Evolutionary conservation across 1,140 invertebrate species (phyloP).

Genomic region (Heliconius hermathena): DNA sequence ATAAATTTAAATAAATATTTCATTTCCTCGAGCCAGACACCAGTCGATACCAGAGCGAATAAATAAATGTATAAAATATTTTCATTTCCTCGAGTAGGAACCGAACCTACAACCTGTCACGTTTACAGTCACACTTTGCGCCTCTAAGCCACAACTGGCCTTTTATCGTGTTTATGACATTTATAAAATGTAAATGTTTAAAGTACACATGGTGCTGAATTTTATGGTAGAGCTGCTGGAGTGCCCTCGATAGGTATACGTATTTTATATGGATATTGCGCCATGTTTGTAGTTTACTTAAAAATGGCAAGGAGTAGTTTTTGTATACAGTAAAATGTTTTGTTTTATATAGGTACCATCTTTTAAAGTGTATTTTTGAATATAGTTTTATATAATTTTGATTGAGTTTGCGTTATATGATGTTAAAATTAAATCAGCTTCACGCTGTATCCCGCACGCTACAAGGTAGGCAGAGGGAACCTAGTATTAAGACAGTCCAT

Average conservation of each 20-base stretch:
- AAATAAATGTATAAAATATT: no score
- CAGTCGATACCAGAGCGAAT: no score
- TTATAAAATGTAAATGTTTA: conserved; percentile 14
- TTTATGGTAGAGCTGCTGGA: background rate
- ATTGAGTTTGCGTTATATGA: background rate
- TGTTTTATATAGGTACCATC: background rate
- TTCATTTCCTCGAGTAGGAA: no score
- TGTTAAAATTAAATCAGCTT: background rate
- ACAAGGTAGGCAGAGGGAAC: no score
- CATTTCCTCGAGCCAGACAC: no score
- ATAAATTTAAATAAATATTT: no score
- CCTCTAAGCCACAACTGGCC: no score
- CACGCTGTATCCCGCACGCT: no score
- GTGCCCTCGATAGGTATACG: background rate
- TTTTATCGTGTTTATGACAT: conserved; percentile 17
- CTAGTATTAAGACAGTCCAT: no score
- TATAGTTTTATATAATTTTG: background rate
- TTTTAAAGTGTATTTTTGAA: background rate
- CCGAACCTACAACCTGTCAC: no score
- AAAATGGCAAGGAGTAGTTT: background rate
- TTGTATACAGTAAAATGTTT: background rate
- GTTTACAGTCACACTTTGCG: no score
- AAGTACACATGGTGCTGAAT: conserved; percentile 15
- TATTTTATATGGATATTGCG: background rate
- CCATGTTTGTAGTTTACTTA: background rate